Evolutionary conservation across 2,888 invertebrate genomes (phyloP).

Genomic region (Cheilosia pagana): DNA sequence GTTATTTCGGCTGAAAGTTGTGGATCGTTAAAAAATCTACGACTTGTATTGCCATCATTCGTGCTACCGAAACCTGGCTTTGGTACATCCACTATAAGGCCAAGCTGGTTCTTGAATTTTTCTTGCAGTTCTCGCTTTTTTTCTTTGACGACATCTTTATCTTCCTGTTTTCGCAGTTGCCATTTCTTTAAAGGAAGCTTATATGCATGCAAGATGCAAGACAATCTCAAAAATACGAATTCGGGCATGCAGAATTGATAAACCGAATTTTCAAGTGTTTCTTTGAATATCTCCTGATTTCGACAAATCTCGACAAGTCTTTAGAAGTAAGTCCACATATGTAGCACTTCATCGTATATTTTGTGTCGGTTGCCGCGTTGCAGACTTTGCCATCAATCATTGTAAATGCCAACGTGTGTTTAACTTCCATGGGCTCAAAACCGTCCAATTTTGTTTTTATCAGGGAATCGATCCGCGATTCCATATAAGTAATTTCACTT

Average conservation of each 20-base stretch:
- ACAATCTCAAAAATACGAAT: constrained; percentile 78
- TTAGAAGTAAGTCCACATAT: constrained; percentile 59
- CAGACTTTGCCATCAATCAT: too few relatives aligned
- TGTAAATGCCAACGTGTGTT: too few relatives aligned
- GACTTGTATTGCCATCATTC: constrained; percentile 78
- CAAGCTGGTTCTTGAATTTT: constrained; percentile 66
- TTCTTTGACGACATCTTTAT: constrained; percentile 36
- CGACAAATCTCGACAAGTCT: constrained; percentile 77
- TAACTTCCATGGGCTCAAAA: too few relatives aligned
- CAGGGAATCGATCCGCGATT: too few relatives aligned
- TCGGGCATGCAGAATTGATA: constrained; percentile 61
- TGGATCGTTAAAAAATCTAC: constrained; percentile 80
- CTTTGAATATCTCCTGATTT: constrained; percentile 29
- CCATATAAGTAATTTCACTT: too few relatives aligned
- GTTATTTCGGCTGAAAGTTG: too few relatives aligned
- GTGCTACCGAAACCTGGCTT: constrained; percentile 78
- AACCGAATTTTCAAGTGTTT: constrained; percentile 5
- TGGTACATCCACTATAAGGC: constrained; percentile 78
- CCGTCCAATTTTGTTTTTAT: too few relatives aligned
- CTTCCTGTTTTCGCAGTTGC: constrained; percentile 63
- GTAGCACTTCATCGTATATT: constrained; percentile 56
- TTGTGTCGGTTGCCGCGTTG: too few relatives aligned
- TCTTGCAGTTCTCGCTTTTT: constrained; percentile 41
- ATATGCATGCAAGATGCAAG: constrained; percentile 79
- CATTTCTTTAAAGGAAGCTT: constrained; percentile 77